Percentiles rank a stretch among this genome's conserved stretches.
Conservation (phyloP, 2,888 invertebrate genomes). For the Parnassius apollo region DNA sequence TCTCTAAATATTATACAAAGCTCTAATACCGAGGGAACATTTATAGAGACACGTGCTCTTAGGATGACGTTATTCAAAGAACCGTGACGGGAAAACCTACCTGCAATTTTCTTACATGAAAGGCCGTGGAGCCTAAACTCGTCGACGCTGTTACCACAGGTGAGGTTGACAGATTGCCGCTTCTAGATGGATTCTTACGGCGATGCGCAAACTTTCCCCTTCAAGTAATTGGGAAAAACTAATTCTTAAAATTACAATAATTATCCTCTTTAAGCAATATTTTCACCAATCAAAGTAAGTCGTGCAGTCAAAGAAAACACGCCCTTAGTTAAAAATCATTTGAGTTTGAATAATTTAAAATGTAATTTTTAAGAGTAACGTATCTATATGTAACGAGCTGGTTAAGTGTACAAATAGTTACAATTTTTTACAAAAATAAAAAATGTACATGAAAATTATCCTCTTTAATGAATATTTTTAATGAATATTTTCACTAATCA, state of each 20-base stretch:
- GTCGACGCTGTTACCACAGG: too few species aligned
- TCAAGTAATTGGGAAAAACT: too few species aligned
- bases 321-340: conserved; percentile 16
- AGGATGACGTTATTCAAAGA: too few species aligned
- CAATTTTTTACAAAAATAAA: conserved; percentile 61
- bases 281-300: conserved; percentile 16
- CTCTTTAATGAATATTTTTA: conserved; percentile 8
- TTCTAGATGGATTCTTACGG: too few species aligned
- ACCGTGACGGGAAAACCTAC: too few species aligned
- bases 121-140: too few species aligned
- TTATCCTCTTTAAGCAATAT: conserved; percentile 3
- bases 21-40: too few species aligned
- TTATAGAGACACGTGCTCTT: too few species aligned
- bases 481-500: conserved; percentile 16
- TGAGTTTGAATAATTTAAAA: conserved; percentile 30
- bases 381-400: conserved; percentile 32
- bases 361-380: conserved; percentile 26
- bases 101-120: too few species aligned
- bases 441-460: conserved; percentile 1
- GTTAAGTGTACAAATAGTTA: conserved; percentile 54
- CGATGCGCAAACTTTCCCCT: too few species aligned
- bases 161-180: too few species aligned
- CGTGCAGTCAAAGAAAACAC: conserved; percentile 10
- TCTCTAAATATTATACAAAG: too few species aligned
- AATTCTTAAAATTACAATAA: not conserved